Evolutionary conservation across 2,113 vertebrate species (phyloP), one percentile per base, ranked within the genome.

Genomic region (Cephalopterus ornatus): DNA sequence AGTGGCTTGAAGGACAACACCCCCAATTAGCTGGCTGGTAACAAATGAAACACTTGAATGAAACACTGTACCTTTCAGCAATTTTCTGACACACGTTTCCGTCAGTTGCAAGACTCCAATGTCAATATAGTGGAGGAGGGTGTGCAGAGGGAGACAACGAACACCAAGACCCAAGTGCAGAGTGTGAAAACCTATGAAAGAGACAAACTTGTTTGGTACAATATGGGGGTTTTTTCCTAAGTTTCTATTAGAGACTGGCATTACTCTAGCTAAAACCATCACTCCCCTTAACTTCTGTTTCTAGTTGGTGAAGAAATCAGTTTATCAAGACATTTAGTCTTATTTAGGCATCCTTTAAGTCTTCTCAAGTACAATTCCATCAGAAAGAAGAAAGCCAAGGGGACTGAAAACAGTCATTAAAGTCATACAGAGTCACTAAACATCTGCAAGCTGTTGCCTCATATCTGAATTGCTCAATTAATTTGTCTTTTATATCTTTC

Each of bases 81-180:
- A 94, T 23, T 97, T 98, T 52, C 95, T 97, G 93, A 98, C 98
- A 59, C 98, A 98, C 0, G 98, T 98, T 81, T 99, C 99, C 0
- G 99, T 99, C 93, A 99, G 97, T 46, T 98, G 98, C 88, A 99
- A 75, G 70, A 99, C 72, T 18, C 98, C 98, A 2, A 93, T 98
- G 78, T 99, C 99, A 53, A 99, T 98, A 46, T 99, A 99, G 97
- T 99, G 99, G 49, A 99, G 97, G 80, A 99, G 98, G 46, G 98
- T 99, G 84, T 99, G 98, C 88, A 97, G 95, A 91, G 99, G 99
- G 23, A 99, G 99, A 91, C 99, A 99, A 8, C 98, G 98, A 80
- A 99, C 93, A 2, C 98, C 99, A 9, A 99, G 98, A 42, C 98
- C 97, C 4, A 96, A 94, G 55, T 99, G 98, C 85, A 99, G 96